phyloP scores from a whole-genome alignment of 2,797 vertebrate species.

The Danio jaintianensis region DNA sequence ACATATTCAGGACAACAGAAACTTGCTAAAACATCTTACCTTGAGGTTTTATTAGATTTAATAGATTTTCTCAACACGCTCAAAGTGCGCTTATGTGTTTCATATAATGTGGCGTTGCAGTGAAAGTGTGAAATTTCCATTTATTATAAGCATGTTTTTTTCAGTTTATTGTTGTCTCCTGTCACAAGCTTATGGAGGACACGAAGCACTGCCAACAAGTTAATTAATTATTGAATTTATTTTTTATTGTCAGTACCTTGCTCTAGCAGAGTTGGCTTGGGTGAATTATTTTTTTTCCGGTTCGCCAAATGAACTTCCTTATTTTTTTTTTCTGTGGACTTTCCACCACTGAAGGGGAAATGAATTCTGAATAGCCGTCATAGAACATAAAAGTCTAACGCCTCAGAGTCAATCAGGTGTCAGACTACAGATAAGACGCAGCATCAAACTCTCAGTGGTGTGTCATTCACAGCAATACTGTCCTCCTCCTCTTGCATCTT shows the following conservation, averaged over 20 bases:
- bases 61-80: no score
- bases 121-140: no score
- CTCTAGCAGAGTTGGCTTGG: background rate
- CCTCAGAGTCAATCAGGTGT: slow-evolving; percentile 63
- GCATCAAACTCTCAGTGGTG: slow-evolving; percentile 53
- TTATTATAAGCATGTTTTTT: no score
- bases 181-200: no score
- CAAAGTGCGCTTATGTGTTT: no score
- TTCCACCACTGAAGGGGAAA: slow-evolving; percentile 39
- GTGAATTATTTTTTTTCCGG: slow-evolving; percentile 26
- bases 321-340: slow-evolving; percentile 47
- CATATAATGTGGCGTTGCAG: no score
- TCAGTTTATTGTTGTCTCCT: no score
- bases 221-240: slow-evolving; percentile 43
- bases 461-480: slow-evolving; percentile 52
- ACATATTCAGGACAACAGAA: no score
- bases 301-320: slow-evolving; percentile 36
- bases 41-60: no score
- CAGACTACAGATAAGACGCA: slow-evolving; percentile 57
- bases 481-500: slow-evolving; percentile 43
- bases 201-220: no score
- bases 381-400: slow-evolving; percentile 44
- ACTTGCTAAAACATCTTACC: no score
- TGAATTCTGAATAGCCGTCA: slow-evolving; percentile 51
- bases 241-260: slow-evolving; percentile 35